Evolutionary conservation across 1,140 invertebrate species (phyloP).

Genomic region (Anastrepha obliqua): DNA sequence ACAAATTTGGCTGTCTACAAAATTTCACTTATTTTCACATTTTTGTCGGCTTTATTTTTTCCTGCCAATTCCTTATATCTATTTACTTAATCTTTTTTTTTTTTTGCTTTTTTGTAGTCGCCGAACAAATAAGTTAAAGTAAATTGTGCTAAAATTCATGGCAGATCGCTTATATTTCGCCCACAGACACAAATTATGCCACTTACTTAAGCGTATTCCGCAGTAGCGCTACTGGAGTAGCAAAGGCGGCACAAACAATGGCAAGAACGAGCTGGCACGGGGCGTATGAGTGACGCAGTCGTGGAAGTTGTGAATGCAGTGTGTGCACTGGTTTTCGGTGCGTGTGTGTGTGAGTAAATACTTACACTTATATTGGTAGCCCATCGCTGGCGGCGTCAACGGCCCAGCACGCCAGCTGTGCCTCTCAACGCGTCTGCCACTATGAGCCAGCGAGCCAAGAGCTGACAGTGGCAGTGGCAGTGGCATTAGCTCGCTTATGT

Average conservation of each 20-base stretch:
- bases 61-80: background rate
- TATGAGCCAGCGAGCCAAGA: background rate
- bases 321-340: background rate
- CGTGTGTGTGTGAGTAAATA: background rate
- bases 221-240: background rate
- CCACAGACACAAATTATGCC: constrained; percentile 55
- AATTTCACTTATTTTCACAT: constrained; percentile 51
- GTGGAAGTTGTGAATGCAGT: background rate
- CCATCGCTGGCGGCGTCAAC: constrained; percentile 19
- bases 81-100: background rate
- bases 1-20: constrained; percentile 45
- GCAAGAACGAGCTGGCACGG: background rate
- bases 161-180: constrained; percentile 50
- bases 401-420: constrained; percentile 36
- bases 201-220: constrained; percentile 47
- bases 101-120: background rate
- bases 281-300: constrained; percentile 42
- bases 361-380: background rate
- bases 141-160: constrained; percentile 51
- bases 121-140: constrained; percentile 50
- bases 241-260: background rate
- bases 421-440: background rate
- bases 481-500: constrained; percentile 15
- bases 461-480: background rate
- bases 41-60: constrained; percentile 3